phyloP scores from a whole-genome alignment of 2,888 invertebrate species.

The Eilema depressum region DNA sequence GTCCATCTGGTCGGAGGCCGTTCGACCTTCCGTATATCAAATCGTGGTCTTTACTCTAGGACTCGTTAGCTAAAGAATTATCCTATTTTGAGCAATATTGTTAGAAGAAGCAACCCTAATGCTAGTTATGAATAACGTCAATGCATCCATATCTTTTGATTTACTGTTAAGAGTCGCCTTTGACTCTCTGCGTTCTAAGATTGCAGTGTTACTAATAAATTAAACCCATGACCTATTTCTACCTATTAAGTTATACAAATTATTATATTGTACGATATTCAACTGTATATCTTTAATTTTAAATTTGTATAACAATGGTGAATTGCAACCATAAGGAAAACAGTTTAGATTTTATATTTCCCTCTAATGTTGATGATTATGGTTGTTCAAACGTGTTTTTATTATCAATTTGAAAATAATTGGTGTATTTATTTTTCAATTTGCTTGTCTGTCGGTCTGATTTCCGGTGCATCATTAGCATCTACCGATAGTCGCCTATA shows the following conservation, averaged over 20 bases:
- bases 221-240: neutral
- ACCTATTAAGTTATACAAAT: neutral
- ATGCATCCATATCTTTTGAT: slow-evolving; percentile 39
- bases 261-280: neutral
- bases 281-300: neutral
- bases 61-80: neutral
- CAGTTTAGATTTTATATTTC: neutral
- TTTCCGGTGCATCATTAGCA: no score
- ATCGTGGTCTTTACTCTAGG: neutral
- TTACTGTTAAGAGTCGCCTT: slow-evolving; percentile 30
- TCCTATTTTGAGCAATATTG: neutral
- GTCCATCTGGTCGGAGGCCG: no score
- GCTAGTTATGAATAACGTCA: slow-evolving; percentile 35
- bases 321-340: neutral
- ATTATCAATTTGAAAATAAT: neutral
- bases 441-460: neutral
- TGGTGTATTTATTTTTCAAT: neutral
- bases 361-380: neutral
- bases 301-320: neutral
- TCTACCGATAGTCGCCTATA: no score
- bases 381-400: neutral
- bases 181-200: slow-evolving; percentile 23
- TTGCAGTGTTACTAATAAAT: slow-evolving; percentile 3
- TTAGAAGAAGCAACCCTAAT: neutral
- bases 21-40: no score